Conservation (phyloP, 2,113 vertebrate species). For the Prionailurus bengalensis region DNA sequence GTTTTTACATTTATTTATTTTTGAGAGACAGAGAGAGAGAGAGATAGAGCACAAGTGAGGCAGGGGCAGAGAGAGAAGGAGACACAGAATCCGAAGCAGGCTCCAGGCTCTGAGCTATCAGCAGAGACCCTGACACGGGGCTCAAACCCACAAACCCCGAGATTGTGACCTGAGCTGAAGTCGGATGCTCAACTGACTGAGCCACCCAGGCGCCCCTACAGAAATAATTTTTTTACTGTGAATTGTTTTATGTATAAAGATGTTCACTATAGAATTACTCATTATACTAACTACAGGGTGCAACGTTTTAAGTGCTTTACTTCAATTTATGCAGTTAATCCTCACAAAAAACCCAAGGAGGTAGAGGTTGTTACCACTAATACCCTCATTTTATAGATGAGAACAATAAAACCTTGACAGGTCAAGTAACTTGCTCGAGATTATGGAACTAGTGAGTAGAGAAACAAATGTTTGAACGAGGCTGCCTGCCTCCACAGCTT, state of each 20-base stretch:
- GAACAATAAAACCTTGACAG: background rate
- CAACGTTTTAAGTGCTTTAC: conserved; percentile 1
- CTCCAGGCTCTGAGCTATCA: no score
- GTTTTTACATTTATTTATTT: no score
- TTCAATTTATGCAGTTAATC: background rate
- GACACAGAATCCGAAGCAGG: no score
- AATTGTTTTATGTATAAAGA: background rate
- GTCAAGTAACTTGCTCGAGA: background rate
- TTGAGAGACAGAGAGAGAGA: no score
- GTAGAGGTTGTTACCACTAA: background rate
- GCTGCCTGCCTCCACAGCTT: background rate
- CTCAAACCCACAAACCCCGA: no score
- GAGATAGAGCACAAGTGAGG: no score
- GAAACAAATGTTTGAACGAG: background rate
- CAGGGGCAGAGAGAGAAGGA: no score
- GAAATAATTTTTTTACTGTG: background rate
- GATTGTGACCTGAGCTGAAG: no score
- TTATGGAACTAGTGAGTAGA: background rate
- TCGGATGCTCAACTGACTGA: no score
- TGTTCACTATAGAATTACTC: background rate
- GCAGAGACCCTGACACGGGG: no score
- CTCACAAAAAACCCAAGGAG: background rate
- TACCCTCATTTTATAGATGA: background rate
- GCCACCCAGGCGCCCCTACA: background rate
- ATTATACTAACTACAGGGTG: background rate